These are phyloP conservation scores for Danio kyathit DNA, from an alignment of 2,797 vertebrate genomes.

Conservation along the genomic window DNA sequence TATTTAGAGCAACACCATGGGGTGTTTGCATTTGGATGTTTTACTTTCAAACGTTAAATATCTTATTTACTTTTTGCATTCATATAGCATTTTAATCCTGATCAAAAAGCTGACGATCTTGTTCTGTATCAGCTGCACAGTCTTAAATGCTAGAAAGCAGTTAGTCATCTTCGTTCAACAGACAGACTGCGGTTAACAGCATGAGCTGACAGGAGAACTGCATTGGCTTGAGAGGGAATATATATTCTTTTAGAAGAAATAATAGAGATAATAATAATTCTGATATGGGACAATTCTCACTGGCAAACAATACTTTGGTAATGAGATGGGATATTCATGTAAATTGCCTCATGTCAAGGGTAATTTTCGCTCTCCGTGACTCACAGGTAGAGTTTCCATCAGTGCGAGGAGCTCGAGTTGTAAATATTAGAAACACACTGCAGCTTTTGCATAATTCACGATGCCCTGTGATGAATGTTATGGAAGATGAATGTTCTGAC, in stretches of 20 bases:
- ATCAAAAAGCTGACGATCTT: background rate
- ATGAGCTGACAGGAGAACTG: slow-evolving; percentile 25
- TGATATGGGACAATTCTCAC: slow-evolving; percentile 35
- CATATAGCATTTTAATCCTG: background rate
- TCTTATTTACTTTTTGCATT: background rate
- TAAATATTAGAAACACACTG: slow-evolving; percentile 53
- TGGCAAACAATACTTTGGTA: slow-evolving; percentile 43
- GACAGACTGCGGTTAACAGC: slow-evolving; percentile 29
- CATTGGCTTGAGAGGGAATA: slow-evolving; percentile 23
- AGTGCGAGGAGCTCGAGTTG: slow-evolving; percentile 46
- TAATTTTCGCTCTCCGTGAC: slow-evolving; percentile 49
- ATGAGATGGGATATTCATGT: slow-evolving; percentile 44
- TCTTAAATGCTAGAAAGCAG: slow-evolving; percentile 17
- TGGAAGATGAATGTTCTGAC: slow-evolving; percentile 49
- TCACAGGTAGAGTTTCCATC: slow-evolving; percentile 55
- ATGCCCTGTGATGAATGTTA: slow-evolving; percentile 40
- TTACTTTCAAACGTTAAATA: background rate
- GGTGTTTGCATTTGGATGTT: background rate
- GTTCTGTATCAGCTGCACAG: background rate
- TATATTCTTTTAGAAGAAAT: slow-evolving; percentile 42
- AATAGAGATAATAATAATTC: slow-evolving; percentile 35
- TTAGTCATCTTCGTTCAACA: slow-evolving; percentile 13
- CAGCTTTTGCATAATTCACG: slow-evolving; percentile 48
- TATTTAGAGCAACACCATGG: background rate
- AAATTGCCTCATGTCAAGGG: slow-evolving; percentile 41